Base-by-base conservation (phyloP, 1,140 invertebrate species). In the Ceratitis capitata region DNA sequence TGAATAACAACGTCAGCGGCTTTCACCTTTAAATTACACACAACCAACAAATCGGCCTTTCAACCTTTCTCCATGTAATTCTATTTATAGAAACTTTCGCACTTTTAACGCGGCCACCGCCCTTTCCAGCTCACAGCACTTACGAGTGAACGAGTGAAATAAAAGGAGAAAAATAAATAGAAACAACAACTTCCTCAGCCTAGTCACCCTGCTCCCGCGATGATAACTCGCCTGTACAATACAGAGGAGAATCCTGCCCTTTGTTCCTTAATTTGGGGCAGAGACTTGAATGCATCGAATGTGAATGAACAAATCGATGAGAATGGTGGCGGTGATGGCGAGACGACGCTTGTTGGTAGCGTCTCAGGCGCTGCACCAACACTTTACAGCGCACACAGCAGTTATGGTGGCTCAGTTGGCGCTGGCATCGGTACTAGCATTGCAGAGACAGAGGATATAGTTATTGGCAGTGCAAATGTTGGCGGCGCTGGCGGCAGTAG, bases 191-290 rank as follows among this genome's bases (percentile, higher is more conserved):
- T n/a, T n/a, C n/a, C n/a, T n/a, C n/a, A n/a, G n/a, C n/a, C n/a
- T n/a, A n/a, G n/a, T n/a, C n/a, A n/a, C 56, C 6, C 6, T 5
- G 23, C n/a, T 26, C 6, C 23, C 61, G 88, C 86, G 86, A 91
- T 91, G 90, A 89, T 91, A 89, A 91, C 89, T 84, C 87, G 89
- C 61, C 88, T 91, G 45, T 91, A 91, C 56, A 87, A 89, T 82
- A 90, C 90, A 84, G 90, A 90, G 84, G 89, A 91, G 87, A 89
- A 91, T 87, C 90, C 90, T 82, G 88, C 87, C 85, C 89, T 91
- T 83, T 91, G 90, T 87, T 89, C 88, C 69, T 88, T 88, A 85
- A 88, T 91, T 82, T 91, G 90, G 89, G 90, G 90, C 56, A 84
- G 87, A 7, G 91, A 91, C 87, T 85, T 91, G 4, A 88, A 84